These are phyloP conservation scores for Drosophila malerkotliana DNA, from an alignment of 1,140 invertebrate genomes.

Conservation along the genomic window DNA sequence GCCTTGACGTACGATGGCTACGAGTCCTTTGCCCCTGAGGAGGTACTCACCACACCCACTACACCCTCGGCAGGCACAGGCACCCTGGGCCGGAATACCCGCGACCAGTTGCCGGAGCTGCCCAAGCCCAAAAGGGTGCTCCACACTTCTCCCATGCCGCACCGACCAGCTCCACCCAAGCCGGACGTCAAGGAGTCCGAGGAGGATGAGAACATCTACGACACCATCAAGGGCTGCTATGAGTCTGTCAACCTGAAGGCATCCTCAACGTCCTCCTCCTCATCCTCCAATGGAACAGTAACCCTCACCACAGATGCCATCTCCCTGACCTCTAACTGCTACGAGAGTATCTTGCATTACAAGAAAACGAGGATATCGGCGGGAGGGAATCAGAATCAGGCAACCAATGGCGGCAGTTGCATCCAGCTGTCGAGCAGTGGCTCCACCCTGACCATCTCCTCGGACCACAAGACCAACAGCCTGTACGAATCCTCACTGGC, in stretches of 20 bases:
- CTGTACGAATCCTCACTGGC: slow-evolving; percentile 85
- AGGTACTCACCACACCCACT: slow-evolving; percentile 26
- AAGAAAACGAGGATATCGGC: slow-evolving; percentile 77
- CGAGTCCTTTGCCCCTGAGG: slow-evolving; percentile 61
- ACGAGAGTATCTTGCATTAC: slow-evolving; percentile 85
- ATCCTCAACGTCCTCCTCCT: slow-evolving; percentile 10
- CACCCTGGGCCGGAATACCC: slow-evolving; percentile 68
- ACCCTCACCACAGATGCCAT: slow-evolving; percentile 46
- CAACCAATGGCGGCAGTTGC: slow-evolving; percentile 77
- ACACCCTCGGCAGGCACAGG: slow-evolving; percentile 15
- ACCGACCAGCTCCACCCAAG: slow-evolving; percentile 59
- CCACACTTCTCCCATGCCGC: slow-evolving; percentile 48
- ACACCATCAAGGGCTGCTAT: slow-evolving; percentile 85
- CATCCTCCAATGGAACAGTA: slow-evolving; percentile 18
- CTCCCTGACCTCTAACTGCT: slow-evolving; percentile 86
- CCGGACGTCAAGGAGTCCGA: slow-evolving; percentile 54
- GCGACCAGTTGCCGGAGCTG: slow-evolving; percentile 70
- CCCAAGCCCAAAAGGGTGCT: slow-evolving; percentile 76
- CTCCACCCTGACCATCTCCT: slow-evolving; percentile 86
- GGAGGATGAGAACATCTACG: slow-evolving; percentile 86
- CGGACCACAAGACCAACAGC: slow-evolving; percentile 88
- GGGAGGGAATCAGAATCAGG: slow-evolving; percentile 31
- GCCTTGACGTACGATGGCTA: slow-evolving; percentile 58
- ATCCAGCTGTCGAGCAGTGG: slow-evolving; percentile 84
- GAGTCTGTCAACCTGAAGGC: slow-evolving; percentile 63